Evolutionary conservation across 2,113 vertebrate species (phyloP).

Genomic region (Strigops habroptila): DNA sequence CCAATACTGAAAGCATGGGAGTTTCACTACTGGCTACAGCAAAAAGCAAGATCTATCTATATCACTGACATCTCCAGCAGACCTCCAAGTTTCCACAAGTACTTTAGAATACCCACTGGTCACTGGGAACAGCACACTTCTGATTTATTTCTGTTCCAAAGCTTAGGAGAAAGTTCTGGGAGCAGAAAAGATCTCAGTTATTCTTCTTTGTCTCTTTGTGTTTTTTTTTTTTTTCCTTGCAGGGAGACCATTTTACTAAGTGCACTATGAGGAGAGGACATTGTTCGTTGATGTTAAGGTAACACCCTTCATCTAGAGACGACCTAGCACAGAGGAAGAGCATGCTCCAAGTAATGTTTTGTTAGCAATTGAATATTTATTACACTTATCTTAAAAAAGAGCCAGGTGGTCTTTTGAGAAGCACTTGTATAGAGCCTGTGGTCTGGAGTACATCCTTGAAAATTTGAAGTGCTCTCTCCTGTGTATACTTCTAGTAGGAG

Average conservation of each 20-base stretch:
- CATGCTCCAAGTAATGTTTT: background rate
- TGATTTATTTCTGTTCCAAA: background rate
- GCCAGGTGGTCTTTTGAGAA: background rate
- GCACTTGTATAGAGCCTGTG: background rate
- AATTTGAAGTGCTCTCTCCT: background rate
- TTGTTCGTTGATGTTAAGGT: background rate
- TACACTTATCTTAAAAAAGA: background rate
- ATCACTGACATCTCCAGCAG: background rate
- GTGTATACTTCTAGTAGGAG: background rate
- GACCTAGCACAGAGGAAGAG: background rate
- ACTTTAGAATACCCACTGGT: background rate
- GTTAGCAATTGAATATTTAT: background rate
- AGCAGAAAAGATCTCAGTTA: background rate
- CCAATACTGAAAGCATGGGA: background rate
- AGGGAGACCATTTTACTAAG: background rate
- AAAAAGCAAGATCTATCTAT: background rate
- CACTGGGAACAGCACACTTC: background rate
- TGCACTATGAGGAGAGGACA: fast-evolving
- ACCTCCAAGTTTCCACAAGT: background rate
- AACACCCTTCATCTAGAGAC: background rate
- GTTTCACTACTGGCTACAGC: background rate
- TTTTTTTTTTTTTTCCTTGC: background rate
- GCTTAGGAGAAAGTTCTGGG: background rate
- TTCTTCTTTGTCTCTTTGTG: background rate
- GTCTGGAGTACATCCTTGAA: background rate